These are phyloP conservation scores for Simalia tracyae DNA, from an alignment of 2,797 vertebrate species.

Conservation along the genomic window DNA sequence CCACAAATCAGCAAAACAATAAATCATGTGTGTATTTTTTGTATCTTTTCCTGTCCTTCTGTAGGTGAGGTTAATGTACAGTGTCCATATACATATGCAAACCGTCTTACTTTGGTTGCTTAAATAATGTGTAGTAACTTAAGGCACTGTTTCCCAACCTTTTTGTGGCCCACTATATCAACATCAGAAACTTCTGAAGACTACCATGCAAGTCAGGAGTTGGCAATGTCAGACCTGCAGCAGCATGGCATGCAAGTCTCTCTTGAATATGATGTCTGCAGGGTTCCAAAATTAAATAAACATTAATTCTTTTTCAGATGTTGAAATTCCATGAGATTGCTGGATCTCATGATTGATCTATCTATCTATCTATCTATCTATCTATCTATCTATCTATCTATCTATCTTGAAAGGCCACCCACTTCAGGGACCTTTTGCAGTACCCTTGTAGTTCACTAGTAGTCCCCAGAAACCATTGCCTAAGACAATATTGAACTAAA, in stretches of 20 bases:
- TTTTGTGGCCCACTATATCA: neutral
- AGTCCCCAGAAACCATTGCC: no score
- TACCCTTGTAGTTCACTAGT: no score
- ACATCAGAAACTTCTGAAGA: neutral
- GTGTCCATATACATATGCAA: neutral
- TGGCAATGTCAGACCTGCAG: neutral
- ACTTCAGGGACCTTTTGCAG: no score
- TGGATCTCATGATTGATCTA: neutral
- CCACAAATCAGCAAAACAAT: slow-evolving; percentile 94
- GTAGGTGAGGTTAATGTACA: neutral
- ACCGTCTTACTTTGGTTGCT: neutral
- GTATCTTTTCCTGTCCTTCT: neutral
- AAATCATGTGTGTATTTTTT: slow-evolving; percentile 84
- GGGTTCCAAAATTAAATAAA: neutral
- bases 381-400: no score
- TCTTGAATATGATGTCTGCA: neutral
- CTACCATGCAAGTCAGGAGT: neutral
- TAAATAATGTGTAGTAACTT: neutral
- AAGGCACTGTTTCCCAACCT: neutral
- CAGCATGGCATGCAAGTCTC: neutral
- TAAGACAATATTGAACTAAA: neutral
- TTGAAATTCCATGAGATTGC: neutral
- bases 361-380: no score
- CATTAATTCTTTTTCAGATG: neutral
- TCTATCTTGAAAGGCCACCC: no score